Percentiles rank a stretch among this genome's conserved stretches.
Evolutionary conservation across 2,797 vertebrate species (phyloP).

Genomic region (Onychomys leucogaster): DNA sequence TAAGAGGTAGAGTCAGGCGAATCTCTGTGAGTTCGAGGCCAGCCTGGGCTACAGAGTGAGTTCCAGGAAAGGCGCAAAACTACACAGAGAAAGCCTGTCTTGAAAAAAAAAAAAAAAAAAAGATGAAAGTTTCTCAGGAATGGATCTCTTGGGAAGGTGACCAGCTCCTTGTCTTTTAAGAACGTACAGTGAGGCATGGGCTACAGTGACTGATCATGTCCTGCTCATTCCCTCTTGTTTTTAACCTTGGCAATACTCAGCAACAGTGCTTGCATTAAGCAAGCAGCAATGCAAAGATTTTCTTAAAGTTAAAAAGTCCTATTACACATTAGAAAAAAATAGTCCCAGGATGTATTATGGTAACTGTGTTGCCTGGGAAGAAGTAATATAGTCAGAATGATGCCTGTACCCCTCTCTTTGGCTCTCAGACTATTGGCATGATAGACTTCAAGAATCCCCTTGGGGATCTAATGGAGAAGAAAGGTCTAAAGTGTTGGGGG

Average conservation of each 20-base stretch:
- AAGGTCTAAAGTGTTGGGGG: neutral
- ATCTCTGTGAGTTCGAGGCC: too few relatives aligned
- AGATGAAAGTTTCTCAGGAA: constrained; percentile 26
- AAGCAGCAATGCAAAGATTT: neutral
- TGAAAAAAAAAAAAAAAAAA: too few relatives aligned
- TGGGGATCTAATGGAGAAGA: neutral
- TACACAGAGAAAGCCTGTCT: too few relatives aligned
- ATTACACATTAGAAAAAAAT: constrained; percentile 23
- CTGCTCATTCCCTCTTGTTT: neutral
- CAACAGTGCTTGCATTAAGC: constrained; percentile 10
- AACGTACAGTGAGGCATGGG: neutral
- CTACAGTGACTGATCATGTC: neutral
- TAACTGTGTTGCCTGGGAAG: neutral
- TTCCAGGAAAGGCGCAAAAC: too few relatives aligned
- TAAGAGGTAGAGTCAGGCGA: too few relatives aligned
- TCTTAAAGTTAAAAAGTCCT: constrained; percentile 13
- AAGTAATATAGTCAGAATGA: neutral
- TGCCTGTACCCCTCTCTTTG: neutral
- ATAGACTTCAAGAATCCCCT: neutral
- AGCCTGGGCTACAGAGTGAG: too few relatives aligned
- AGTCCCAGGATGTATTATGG: neutral
- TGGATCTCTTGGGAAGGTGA: neutral
- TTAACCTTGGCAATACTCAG: neutral
- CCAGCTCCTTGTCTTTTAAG: neutral
- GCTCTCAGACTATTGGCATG: neutral